Percentiles rank a stretch among this genome's conserved stretches.
Evolutionary conservation across 2,113 vertebrate genomes (phyloP).

Genomic region (Falcunculus frontatus): DNA sequence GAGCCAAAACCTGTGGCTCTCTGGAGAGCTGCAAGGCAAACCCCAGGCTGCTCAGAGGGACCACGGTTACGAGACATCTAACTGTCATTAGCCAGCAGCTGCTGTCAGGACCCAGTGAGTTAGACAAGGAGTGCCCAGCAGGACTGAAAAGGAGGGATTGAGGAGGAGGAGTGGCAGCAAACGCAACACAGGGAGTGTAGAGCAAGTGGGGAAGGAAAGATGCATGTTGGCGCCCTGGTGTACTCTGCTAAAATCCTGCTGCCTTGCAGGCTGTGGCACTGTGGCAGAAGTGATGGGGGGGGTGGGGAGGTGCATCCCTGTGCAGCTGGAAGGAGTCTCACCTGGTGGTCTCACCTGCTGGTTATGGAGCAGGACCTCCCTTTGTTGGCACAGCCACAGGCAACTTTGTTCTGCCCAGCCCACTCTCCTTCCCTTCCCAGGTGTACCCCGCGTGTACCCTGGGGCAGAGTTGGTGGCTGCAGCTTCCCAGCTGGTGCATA

Average conservation of each 20-base stretch:
- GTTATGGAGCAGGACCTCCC: rapidly evolving
- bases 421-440: not conserved
- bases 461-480: not conserved
- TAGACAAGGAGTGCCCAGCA: not conserved
- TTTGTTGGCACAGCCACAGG: not conserved
- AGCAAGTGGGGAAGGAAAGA: not conserved
- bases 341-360: not conserved
- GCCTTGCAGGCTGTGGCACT: not conserved
- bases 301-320: rapidly evolving
- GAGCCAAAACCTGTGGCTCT: not conserved
- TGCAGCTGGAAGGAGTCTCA: not conserved
- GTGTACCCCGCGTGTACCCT: not conserved
- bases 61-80: rapidly evolving
- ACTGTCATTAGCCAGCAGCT: not conserved
- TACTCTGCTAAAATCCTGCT: not conserved
- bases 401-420: not conserved
- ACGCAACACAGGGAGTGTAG: not conserved
- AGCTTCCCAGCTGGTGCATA: not conserved
- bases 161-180: not conserved
- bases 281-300: not conserved
- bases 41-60: not conserved
- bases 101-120: not conserved
- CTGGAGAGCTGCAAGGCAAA: not conserved
- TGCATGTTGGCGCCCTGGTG: rapidly evolving
- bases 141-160: not conserved